Percentiles rank a stretch among this genome's conserved stretches.
Evolutionary conservation across 2,797 vertebrate species (phyloP).

Genomic region (Pagetopsis macropterus): DNA sequence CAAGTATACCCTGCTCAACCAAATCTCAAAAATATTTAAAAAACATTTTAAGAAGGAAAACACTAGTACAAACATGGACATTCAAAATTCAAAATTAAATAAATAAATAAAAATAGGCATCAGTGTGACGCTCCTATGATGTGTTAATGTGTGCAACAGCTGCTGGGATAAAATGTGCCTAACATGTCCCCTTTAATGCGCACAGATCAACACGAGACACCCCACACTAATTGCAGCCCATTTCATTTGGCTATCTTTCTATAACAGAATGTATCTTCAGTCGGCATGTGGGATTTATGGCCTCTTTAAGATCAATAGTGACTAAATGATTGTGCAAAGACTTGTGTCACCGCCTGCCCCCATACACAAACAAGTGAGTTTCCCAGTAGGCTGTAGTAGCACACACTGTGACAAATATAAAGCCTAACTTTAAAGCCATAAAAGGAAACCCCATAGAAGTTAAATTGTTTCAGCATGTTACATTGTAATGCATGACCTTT

Average conservation of each 20-base stretch:
- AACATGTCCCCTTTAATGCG: neutral
- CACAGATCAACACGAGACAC: constrained; percentile 4
- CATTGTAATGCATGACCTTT: constrained; percentile 3
- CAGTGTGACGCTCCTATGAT: no score
- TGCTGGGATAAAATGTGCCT: no score
- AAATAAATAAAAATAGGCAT: no score
- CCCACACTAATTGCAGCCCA: neutral
- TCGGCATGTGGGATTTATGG: neutral
- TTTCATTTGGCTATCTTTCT: no score
- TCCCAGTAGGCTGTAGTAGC: neutral
- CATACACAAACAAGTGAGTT: neutral
- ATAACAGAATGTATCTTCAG: no score
- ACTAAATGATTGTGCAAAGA: neutral
- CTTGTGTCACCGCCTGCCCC: neutral
- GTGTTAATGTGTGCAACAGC: no score
- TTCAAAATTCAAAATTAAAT: no score
- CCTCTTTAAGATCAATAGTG: neutral
- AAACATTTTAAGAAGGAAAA: no score
- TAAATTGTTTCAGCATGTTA: neutral
- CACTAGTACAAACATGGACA: no score
- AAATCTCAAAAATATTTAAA: no score
- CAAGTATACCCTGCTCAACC: no score
- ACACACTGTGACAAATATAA: constrained; percentile 7
- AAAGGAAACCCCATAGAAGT: constrained; percentile 16
- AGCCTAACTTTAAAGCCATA: neutral